Conservation (phyloP, 2,113 vertebrate species). For the Panthera uncia region DNA sequence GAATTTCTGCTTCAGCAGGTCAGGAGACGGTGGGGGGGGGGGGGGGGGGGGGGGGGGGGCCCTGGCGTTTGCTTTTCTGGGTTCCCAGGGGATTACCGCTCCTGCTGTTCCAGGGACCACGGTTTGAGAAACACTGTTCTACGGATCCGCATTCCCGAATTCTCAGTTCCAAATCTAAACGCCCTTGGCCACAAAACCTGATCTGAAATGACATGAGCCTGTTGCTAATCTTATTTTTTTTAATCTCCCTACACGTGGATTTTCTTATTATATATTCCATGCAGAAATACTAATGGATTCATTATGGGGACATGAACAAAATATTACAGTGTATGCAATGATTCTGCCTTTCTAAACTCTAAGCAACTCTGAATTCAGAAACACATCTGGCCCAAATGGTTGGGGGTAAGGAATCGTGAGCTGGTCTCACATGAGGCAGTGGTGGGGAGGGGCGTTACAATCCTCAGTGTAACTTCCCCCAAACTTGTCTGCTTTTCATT, state of each 20-base stretch:
- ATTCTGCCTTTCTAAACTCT: neutral
- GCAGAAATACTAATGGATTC: neutral
- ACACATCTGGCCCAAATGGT: neutral
- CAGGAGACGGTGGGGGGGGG: too few species aligned
- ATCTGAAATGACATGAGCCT: neutral
- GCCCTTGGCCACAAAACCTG: neutral
- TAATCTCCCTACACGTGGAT: neutral
- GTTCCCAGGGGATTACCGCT: neutral
- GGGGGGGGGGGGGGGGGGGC: rapidly evolving
- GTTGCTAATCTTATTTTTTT: neutral
- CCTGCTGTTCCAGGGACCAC: neutral
- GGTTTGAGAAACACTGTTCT: neutral
- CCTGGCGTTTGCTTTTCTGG: neutral
- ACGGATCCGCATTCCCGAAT: neutral
- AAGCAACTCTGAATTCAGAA: slow-evolving; percentile 31
- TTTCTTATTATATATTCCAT: neutral
- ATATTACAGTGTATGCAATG: neutral
- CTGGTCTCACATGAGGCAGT: neutral
- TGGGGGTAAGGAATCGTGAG: neutral
- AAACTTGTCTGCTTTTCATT: neutral
- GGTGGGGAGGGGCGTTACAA: neutral
- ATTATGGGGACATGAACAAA: neutral
- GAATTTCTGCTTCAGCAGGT: neutral
- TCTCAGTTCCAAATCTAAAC: neutral
- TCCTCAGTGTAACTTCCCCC: neutral